Evolutionary conservation across 2,113 vertebrate genomes (phyloP).

Genomic region (Fregata magnificens): DNA sequence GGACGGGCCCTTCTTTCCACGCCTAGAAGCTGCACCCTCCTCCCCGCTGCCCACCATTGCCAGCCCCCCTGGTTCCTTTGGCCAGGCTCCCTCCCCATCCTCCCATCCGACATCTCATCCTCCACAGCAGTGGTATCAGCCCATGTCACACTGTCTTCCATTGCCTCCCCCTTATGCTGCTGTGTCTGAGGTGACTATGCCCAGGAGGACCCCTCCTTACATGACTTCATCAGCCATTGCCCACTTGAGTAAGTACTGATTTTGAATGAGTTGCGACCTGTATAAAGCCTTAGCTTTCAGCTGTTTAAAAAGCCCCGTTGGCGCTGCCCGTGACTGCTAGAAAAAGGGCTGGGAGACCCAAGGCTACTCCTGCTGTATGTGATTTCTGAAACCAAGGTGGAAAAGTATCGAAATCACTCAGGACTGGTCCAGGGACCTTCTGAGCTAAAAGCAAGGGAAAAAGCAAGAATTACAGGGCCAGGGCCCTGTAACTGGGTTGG

Average conservation of each 20-base stretch:
- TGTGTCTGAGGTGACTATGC: conserved; percentile 83
- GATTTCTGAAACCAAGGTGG: neutral
- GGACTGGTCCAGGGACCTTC: neutral
- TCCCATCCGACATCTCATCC: conserved; percentile 67
- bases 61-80: conserved; percentile 5
- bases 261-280: conserved; percentile 14
- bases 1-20: conserved; percentile 54
- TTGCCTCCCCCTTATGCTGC: conserved; percentile 84
- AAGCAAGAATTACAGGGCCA: neutral
- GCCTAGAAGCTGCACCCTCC: conserved; percentile 73
- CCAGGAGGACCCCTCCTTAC: conserved; percentile 85
- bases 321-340: neutral
- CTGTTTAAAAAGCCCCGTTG: neutral
- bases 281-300: neutral
- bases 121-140: conserved; percentile 76
- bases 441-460: neutral
- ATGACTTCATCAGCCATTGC: conserved; percentile 82
- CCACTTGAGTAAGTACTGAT: conserved; percentile 89
- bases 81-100: conserved; percentile 64
- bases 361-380: neutral
- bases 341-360: neutral
- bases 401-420: neutral
- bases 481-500: neutral
- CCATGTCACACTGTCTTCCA: conserved; percentile 75
- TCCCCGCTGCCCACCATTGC: conserved; percentile 42